A percentile compares a stretch with the other conserved stretches of the same genome.
Conservation (phyloP, 2,888 invertebrate genomes). For the Coenonympha glycerion region DNA sequence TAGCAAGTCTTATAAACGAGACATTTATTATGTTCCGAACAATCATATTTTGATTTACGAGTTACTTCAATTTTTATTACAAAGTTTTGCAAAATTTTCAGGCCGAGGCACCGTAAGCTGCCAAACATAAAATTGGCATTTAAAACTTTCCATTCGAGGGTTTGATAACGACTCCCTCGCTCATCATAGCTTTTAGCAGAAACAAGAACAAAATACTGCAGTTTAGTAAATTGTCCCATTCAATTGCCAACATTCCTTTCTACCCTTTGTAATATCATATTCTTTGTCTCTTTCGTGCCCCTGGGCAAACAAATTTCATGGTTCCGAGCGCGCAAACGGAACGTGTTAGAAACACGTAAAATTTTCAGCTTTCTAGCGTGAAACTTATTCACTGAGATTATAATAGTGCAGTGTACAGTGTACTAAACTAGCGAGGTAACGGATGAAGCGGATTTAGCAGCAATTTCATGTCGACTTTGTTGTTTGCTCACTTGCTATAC, state of each 20-base stretch:
- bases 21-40: too few species aligned
- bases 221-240: neutral
- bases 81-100: too few species aligned
- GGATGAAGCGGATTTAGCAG: neutral
- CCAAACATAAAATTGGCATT: too few species aligned
- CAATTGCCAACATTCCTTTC: neutral
- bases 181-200: neutral
- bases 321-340: neutral
- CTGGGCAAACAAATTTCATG: neutral
- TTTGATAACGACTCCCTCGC: neutral
- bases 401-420: neutral
- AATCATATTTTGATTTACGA: too few species aligned
- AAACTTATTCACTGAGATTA: neutral
- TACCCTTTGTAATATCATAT: neutral
- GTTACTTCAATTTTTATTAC: too few species aligned
- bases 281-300: neutral
- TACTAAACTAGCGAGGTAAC: neutral
- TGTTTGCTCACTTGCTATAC: neutral
- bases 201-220: neutral
- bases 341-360: neutral
- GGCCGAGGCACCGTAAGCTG: too few species aligned
- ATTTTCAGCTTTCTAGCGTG: neutral
- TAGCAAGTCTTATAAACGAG: too few species aligned
- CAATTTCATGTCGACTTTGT: neutral
- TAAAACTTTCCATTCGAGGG: too few species aligned